Evolutionary conservation across 1,140 invertebrate species (phyloP), one percentile per base, ranked within the genome.

Genomic region (Musca domestica): DNA sequence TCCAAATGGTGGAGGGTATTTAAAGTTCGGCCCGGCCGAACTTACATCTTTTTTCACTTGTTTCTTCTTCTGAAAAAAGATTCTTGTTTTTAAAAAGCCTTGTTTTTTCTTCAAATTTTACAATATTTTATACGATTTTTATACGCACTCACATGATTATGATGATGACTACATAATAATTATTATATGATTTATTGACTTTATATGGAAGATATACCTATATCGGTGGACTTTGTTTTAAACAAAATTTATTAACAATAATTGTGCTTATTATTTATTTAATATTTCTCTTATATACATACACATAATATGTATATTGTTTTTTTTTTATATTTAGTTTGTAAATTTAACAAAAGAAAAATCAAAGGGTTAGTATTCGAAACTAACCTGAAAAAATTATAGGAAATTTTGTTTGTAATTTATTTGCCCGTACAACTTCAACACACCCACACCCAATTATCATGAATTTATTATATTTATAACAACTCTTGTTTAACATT

Each of bases 161-260:
- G 34, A n/a, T n/a, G n/a, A 41, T 41, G 34, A 41, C 34, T 41
- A 41, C 12, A 41, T 12, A 41, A 41, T 41, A 54, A 51, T 67
- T 30, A 54, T 23, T 23, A 52, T 52, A n/a, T 52, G 51, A 22
- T 52, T 67, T 23, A 41, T 58, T 7, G n/a, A n/a, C n/a, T n/a
- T n/a, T n/a, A n/a, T 22, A 27, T 67, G 23, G 56, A 15, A 34
- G 19, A 67, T 65, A 47, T 65, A 27, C 19, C 7, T 47, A 49
- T 52, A 66, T 52, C 52, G 48, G 27, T 27, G 48, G 22, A 30
- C 41, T 69, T 69, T 64, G 49, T 51, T 65, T 65, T 51, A 65
- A 65, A 65, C 41, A 65, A 65, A 65, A n/a, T 25, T 65, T 27
- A 22, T 65, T 48, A 65, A 46, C 14, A 27, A 27, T 58, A 58